Percentiles rank a stretch among this genome's conserved stretches.
These are phyloP conservation scores for Epizoanthus illoricatus DNA, from an alignment of 92 coral and sea anemone species.

Conservation along the genomic window DNA sequence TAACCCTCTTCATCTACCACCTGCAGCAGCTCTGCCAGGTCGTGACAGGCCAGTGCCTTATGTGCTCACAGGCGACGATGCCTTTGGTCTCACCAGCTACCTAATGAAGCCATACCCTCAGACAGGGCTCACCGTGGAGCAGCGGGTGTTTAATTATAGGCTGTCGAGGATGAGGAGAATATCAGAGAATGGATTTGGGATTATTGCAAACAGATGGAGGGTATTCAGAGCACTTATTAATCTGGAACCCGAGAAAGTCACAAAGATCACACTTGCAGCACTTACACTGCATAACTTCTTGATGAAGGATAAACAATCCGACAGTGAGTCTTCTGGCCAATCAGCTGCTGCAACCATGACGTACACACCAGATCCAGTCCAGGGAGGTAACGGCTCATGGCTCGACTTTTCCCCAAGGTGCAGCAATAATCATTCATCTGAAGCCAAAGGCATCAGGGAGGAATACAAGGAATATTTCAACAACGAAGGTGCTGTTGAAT, in stretches of 20 bases:
- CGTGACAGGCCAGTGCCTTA: constrained; percentile 32
- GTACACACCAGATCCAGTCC: constrained; percentile 22
- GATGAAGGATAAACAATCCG: constrained; percentile 22
- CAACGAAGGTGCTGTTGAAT: constrained; percentile 40
- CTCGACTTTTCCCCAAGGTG: constrained; percentile 39
- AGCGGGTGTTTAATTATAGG: constrained; percentile 49
- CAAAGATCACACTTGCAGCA: constrained; percentile 41
- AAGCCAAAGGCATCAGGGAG: constrained; percentile 37
- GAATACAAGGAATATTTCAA: constrained; percentile 32
- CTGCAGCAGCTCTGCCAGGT: constrained; percentile 37
- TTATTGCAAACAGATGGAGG: constrained; percentile 42
- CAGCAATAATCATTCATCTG: constrained; percentile 44
- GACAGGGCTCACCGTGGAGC: constrained; percentile 38
- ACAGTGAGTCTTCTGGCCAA: constrained; percentile 1
- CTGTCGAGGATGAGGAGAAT: constrained; percentile 44
- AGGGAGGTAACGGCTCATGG: constrained; percentile 21
- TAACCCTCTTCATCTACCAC: constrained; percentile 36
- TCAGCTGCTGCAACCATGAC: constrained; percentile 17
- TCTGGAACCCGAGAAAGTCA: constrained; percentile 43
- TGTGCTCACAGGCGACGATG: constrained; percentile 52
- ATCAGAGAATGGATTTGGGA: constrained; percentile 44
- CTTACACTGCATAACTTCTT: constrained; percentile 42
- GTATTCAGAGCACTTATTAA: constrained; percentile 40
- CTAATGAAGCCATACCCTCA: constrained; percentile 46
- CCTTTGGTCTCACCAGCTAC: constrained; percentile 39